Percentiles rank a stretch among this genome's conserved stretches.
Evolutionary conservation across 1,140 invertebrate genomes (phyloP).

Genomic region (Ceratitis capitata): DNA sequence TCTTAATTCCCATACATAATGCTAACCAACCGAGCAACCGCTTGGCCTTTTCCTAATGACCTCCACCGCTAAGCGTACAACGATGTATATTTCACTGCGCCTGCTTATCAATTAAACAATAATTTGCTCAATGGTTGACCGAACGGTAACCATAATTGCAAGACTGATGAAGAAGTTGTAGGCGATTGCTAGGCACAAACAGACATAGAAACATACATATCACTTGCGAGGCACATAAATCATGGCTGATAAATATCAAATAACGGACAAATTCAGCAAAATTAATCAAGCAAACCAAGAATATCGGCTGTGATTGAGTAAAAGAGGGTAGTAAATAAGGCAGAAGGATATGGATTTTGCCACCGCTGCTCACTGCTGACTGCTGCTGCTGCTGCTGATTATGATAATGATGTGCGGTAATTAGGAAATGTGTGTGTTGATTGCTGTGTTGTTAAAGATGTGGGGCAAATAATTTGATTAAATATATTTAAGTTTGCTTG

Average conservation of each 20-base stretch:
- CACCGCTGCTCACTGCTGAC: neutral
- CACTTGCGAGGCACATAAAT: slow-evolving; percentile 1
- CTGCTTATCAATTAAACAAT: slow-evolving; percentile 34
- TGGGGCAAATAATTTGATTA: neutral
- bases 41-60: slow-evolving; percentile 4
- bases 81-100: neutral
- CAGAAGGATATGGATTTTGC: neutral
- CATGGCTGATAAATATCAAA: slow-evolving; percentile 31
- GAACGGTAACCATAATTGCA: neutral
- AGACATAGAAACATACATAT: too few species aligned
- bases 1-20: too few species aligned
- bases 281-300: slow-evolving; percentile 21
- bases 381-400: neutral
- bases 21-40: neutral
- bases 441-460: neutral
- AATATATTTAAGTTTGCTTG: neutral
- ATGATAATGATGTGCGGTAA: slow-evolving; percentile 32
- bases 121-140: slow-evolving; percentile 27
- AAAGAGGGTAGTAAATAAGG: neutral
- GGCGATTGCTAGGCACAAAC: too few species aligned
- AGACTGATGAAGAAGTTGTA: neutral
- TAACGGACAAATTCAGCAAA: slow-evolving; percentile 20
- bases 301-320: neutral
- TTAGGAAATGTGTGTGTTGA: neutral
- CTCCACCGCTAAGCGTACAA: too few species aligned